phyloP scores from a whole-genome alignment of 2,113 vertebrate genomes.

The Microtus richardsoni region DNA sequence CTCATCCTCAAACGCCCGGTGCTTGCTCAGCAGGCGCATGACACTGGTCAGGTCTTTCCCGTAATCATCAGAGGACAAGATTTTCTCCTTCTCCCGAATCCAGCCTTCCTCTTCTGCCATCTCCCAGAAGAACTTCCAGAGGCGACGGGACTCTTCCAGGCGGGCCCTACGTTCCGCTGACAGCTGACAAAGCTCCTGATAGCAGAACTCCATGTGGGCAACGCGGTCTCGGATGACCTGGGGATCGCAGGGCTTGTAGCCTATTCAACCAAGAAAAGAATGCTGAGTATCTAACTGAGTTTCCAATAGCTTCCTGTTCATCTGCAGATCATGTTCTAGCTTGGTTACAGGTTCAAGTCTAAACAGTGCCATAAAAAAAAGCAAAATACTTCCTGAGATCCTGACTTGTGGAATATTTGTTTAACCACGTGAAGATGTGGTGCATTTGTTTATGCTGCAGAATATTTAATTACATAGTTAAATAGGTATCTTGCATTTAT shows the following conservation, averaged over 20 bases:
- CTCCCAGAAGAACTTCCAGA: constrained; percentile 99
- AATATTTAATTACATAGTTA: too few species aligned
- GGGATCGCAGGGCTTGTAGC: constrained; percentile 97
- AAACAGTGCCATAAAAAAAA: background rate
- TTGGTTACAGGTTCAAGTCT: background rate
- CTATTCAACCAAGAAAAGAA: constrained; percentile 82
- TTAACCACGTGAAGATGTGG: background rate
- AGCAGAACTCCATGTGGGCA: constrained; percentile 97
- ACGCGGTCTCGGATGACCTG: constrained; percentile 96
- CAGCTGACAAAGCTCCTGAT: constrained; percentile 96
- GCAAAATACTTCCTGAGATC: background rate
- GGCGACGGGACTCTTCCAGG: constrained; percentile 95
- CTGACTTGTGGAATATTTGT: background rate
- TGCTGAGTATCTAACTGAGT: background rate
- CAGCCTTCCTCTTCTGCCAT: constrained; percentile 98
- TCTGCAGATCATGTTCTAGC: background rate
- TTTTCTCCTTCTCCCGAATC: constrained; percentile 98
- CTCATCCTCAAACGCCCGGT: constrained; percentile 95
- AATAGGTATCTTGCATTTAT: too few species aligned
- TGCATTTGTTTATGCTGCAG: too few species aligned
- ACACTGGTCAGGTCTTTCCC: constrained; percentile 96
- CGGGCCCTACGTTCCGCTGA: constrained; percentile 93
- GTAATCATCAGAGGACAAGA: constrained; percentile 93
- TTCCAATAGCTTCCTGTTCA: accelerated
- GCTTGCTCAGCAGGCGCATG: constrained; percentile 94